These are phyloP conservation scores for Dendrolimus pini DNA, from an alignment of 2,888 invertebrate species.

Conservation along the genomic window DNA sequence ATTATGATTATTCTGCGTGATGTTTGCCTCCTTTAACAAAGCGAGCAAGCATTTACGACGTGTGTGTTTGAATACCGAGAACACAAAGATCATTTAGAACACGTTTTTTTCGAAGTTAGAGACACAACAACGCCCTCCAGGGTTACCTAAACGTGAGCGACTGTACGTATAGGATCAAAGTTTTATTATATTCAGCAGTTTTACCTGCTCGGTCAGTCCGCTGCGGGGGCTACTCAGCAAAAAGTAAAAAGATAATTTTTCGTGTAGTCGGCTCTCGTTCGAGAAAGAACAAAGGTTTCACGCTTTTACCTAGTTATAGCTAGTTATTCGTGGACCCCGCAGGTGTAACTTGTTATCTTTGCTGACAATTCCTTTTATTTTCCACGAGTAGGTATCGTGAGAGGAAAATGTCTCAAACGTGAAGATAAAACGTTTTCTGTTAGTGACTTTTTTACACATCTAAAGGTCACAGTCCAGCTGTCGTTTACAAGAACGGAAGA, in stretches of 20 bases:
- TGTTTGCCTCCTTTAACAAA: neutral
- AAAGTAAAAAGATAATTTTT: constrained; percentile 71
- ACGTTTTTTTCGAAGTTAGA: constrained; percentile 7
- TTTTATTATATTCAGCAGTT: constrained; percentile 53
- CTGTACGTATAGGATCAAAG: constrained; percentile 32
- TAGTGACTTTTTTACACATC: too few species aligned
- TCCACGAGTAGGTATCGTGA: constrained; percentile 25
- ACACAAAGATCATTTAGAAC: neutral
- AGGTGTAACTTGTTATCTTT: constrained; percentile 69
- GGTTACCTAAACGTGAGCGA: constrained; percentile 18
- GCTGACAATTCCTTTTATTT: constrained; percentile 51
- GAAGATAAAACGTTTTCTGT: constrained; percentile 23
- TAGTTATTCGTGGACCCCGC: constrained; percentile 58
- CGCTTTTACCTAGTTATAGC: constrained; percentile 62
- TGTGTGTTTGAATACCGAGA: neutral
- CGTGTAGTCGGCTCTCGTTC: constrained; percentile 52
- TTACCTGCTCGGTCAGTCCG: constrained; percentile 58
- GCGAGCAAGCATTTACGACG: neutral
- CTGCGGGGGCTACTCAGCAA: constrained; percentile 55
- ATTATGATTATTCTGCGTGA: neutral
- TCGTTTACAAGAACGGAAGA: too few species aligned
- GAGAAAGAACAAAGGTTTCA: constrained; percentile 68
- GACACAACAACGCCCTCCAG: constrained; percentile 17
- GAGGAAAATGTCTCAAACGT: constrained; percentile 38
- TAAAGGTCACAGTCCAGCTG: too few species aligned